Conservation (phyloP, 2,888 invertebrate genomes). For the Phaedon cochleariae region DNA sequence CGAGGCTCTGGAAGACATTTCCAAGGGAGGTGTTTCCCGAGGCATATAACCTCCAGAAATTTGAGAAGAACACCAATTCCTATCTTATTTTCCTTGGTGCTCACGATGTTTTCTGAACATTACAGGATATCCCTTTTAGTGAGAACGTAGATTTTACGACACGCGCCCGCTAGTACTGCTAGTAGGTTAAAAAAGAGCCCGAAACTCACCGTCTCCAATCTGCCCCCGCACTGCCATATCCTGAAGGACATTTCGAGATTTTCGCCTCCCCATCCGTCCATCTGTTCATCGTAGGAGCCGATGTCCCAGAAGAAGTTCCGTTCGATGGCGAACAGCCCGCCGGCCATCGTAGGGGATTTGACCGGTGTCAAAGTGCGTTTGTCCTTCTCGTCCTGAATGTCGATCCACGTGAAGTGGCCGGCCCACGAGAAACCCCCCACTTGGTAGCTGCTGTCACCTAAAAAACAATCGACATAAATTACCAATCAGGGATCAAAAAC, state of each 20-base stretch:
- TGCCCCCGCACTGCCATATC: conserved; percentile 90
- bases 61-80: too few species aligned
- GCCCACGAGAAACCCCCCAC: conserved; percentile 87
- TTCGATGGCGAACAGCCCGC: conserved; percentile 94
- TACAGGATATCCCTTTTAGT: too few species aligned
- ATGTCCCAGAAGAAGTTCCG: conserved; percentile 92
- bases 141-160: too few species aligned
- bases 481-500: too few species aligned
- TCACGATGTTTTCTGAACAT: too few species aligned
- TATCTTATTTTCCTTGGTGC: too few species aligned
- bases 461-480: too few species aligned
- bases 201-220: conserved; percentile 82
- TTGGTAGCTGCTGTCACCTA: conserved; percentile 65
- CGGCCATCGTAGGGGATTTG: conserved; percentile 97
- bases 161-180: too few species aligned
- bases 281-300: conserved; percentile 94
- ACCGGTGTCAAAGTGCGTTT: conserved; percentile 72
- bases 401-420: conserved; percentile 94
- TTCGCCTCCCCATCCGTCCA: conserved; percentile 98
- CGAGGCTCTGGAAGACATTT: too few species aligned
- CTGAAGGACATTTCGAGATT: conserved; percentile 98
- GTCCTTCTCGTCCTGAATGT: conserved; percentile 73
- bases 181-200: too few species aligned
- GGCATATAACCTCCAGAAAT: too few species aligned
- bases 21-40: too few species aligned